phyloP scores from a whole-genome alignment of 2,888 invertebrate genomes.

The Pardosa pseudoannulata region DNA sequence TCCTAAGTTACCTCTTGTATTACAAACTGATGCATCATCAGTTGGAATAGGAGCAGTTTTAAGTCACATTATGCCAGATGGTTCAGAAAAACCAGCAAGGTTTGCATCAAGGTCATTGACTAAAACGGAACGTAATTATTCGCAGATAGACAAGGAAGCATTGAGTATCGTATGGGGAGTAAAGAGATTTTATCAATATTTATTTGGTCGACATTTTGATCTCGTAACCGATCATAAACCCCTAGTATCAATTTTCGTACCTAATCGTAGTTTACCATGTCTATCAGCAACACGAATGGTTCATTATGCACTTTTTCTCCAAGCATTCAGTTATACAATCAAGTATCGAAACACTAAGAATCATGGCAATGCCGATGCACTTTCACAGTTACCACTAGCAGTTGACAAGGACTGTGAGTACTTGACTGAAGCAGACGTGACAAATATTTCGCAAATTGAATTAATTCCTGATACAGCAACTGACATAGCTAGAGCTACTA shows the following conservation, averaged over 20 bases:
- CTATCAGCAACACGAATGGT: constrained; percentile 53
- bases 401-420: constrained; percentile 45
- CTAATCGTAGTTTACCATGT: constrained; percentile 57
- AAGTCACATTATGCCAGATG: constrained; percentile 76
- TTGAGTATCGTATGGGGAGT: constrained; percentile 76
- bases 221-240: constrained; percentile 52
- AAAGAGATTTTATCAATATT: too few relatives aligned
- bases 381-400: constrained; percentile 49
- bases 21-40: constrained; percentile 77
- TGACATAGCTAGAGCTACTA: constrained; percentile 47
- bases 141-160: constrained; percentile 77
- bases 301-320: constrained; percentile 54
- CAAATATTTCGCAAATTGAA: constrained; percentile 47
- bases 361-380: constrained; percentile 50
- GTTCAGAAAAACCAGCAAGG: constrained; percentile 77
- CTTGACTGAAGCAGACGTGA: constrained; percentile 50
- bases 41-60: constrained; percentile 76
- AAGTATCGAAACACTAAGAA: constrained; percentile 52
- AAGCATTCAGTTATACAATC: constrained; percentile 52
- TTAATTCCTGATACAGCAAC: constrained; percentile 47
- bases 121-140: constrained; percentile 76
- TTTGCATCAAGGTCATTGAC: constrained; percentile 77
- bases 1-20: constrained; percentile 73
- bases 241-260: constrained; percentile 55
- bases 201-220: constrained; percentile 51